phyloP scores from a whole-genome alignment of 2,888 invertebrate genomes.

The Ectobius pallidus region DNA sequence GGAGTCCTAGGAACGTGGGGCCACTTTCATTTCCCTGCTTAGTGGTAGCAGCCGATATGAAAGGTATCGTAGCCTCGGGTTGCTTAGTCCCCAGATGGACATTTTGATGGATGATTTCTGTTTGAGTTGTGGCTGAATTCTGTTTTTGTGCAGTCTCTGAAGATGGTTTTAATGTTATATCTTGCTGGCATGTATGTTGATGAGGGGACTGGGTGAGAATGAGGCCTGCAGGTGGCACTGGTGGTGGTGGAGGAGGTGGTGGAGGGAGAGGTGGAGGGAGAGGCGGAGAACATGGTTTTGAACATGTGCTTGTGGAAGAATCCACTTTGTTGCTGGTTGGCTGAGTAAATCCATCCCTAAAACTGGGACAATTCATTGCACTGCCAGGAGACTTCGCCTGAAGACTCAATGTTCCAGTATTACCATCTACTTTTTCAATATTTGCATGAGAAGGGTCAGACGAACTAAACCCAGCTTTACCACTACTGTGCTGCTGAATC shows the following conservation, averaged over 20 bases:
- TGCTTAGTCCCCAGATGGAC: neutral
- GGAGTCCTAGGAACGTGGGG: conserved; percentile 32
- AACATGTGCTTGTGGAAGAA: conserved; percentile 6
- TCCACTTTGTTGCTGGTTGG: conserved; percentile 10
- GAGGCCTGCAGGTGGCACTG: neutral
- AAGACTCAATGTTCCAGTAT: neutral
- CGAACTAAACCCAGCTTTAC: neutral
- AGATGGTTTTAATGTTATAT: neutral
- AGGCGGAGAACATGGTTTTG: neutral
- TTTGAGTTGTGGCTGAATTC: conserved; percentile 37
- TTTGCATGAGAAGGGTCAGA: neutral
- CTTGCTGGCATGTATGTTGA: neutral
- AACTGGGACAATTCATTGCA: neutral
- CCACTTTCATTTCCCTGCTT: neutral
- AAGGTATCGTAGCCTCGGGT: neutral
- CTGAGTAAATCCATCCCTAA: conserved; percentile 11
- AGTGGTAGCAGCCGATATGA: neutral
- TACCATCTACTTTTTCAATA: conserved; percentile 4
- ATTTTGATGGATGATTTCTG: conserved; percentile 14
- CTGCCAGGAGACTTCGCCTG: neutral
- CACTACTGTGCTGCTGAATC: neutral
- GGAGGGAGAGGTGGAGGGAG: neutral
- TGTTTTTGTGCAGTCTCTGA: neutral
- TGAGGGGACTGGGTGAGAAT: conserved; percentile 7
- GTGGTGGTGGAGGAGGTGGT: neutral